Conservation (phyloP, 1,140 invertebrate genomes). For the Branchinecta lynchi region DNA sequence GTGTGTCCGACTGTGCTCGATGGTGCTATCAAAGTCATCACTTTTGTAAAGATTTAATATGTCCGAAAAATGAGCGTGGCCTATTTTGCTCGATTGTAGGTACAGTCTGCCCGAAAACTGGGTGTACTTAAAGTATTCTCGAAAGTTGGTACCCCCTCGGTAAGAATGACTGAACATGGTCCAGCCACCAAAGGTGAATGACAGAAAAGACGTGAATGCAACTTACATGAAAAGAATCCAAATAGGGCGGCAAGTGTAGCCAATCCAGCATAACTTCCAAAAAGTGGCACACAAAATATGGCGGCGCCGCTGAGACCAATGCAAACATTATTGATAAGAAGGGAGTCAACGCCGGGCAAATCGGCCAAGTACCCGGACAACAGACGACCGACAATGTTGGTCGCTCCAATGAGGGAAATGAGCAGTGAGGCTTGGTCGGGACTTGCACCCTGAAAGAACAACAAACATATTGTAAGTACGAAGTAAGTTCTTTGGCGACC, state of each 20-base stretch:
- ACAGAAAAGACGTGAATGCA: constrained; percentile 20
- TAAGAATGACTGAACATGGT: no score
- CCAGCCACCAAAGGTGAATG: no score
- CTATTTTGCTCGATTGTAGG: no score
- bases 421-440: constrained; percentile 61
- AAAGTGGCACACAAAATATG: constrained; percentile 69
- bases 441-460: constrained; percentile 49
- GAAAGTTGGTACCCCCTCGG: no score
- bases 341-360: constrained; percentile 69
- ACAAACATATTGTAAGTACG: background rate
- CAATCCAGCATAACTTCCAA: constrained; percentile 54
- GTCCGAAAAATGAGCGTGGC: no score
- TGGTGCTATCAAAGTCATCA: no score
- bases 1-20: no score
- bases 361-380: constrained; percentile 69
- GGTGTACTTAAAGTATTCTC: no score
- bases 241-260: constrained; percentile 75
- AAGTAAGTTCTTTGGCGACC: no score
- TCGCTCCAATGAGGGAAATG: constrained; percentile 86
- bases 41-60: no score
- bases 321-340: constrained; percentile 87
- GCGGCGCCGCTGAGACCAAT: constrained; percentile 73
- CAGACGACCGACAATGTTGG: constrained; percentile 78
- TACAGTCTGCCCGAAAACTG: no score
- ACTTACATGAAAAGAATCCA: constrained; percentile 88